Conservation (phyloP, 37 sponge, comb jelly and placozoan species). For the Diacarnus erythraeanus region DNA sequence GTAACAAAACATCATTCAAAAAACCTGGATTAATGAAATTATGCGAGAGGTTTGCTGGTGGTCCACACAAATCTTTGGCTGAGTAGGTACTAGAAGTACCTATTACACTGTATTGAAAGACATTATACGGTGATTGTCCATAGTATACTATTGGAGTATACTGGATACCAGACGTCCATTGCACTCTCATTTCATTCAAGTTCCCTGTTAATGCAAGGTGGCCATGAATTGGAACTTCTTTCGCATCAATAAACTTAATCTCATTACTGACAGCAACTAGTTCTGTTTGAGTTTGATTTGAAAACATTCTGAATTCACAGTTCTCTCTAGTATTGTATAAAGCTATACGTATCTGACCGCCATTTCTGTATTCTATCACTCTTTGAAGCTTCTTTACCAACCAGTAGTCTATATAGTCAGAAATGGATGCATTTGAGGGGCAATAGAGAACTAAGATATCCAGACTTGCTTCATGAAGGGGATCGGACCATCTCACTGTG, state of each 20-base stretch:
- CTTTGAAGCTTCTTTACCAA: background rate
- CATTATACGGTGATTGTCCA: no score
- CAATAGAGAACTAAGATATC: no score
- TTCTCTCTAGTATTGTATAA: conserved; percentile 40
- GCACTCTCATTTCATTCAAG: conserved; percentile 52
- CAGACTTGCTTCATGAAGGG: no score
- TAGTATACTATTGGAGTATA: conserved; percentile 15
- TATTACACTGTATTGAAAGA: no score
- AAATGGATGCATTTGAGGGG: no score
- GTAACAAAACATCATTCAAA: conserved; percentile 54
- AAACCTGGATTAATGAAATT: no score
- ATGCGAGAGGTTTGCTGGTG: no score
- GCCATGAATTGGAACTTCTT: conserved; percentile 36
- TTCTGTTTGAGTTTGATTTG: conserved; percentile 4
- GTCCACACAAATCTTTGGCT: no score
- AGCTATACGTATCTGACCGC: background rate
- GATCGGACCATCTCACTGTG: no score
- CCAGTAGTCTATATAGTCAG: no score
- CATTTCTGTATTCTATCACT: background rate
- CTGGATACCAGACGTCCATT: conserved; percentile 44
- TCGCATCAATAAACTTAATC: conserved; percentile 31
- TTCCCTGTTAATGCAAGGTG: conserved; percentile 66
- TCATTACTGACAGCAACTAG: conserved; percentile 47
- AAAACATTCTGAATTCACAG: conserved; percentile 55
- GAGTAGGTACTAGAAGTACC: no score